These are phyloP conservation scores for Apostichopus leukothele DNA, from an alignment of 53 echinoderm and acorn worm genomes.

Conservation along the genomic window DNA sequence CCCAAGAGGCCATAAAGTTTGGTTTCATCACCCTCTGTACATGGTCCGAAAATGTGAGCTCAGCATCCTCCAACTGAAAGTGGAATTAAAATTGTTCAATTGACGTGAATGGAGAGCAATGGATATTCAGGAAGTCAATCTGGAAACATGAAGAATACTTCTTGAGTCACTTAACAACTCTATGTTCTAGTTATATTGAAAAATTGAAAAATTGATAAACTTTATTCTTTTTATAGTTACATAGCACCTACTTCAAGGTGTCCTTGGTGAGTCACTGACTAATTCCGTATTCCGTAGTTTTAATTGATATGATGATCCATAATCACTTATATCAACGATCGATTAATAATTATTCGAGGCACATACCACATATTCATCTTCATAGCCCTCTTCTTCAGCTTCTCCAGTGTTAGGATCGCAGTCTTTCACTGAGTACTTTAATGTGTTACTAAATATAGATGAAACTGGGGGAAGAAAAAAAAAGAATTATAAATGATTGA, in stretches of 20 bases:
- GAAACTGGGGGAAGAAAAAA: conserved; percentile 62
- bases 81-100: neutral
- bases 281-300: no score
- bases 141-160: neutral
- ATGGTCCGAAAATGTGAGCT: conserved; percentile 83
- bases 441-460: conserved; percentile 86
- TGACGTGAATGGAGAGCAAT: neutral
- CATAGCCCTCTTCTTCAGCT: conserved; percentile 95
- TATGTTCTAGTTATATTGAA: no score
- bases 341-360: neutral
- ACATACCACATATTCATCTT: conserved; percentile 99
- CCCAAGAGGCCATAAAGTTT: conserved; percentile 97
- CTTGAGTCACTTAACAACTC: no score
- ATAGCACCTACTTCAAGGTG: no score
- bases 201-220: no score
- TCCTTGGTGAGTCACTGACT: no score
- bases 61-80: conserved; percentile 82
- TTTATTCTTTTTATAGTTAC: no score
- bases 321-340: no score
- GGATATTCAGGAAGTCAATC: neutral
- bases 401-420: conserved; percentile 99
- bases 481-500: neutral
- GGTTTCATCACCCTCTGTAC: conserved; percentile 97
- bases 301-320: no score
- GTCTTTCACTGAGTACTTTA: conserved; percentile 94